Percentiles rank a stretch among this genome's conserved stretches.
Conservation (phyloP, 2,113 vertebrate genomes). For the Mus spicilegus region DNA sequence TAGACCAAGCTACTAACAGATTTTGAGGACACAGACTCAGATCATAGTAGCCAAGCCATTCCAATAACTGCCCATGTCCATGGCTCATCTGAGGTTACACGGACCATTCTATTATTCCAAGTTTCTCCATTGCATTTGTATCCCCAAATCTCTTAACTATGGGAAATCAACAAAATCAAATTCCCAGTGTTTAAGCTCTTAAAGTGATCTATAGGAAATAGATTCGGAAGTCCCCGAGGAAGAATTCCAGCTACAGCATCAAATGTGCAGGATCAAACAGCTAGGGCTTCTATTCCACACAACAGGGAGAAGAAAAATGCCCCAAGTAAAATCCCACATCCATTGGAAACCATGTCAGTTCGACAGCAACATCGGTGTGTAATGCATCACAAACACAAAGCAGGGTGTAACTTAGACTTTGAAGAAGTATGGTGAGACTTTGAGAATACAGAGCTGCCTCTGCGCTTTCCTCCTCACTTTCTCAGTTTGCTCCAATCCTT, state of each 20-base stretch:
- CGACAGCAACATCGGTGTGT: not conserved
- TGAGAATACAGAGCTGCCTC: not conserved
- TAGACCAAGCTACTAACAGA: not conserved
- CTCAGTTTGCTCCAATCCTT: not conserved
- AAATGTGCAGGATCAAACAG: constrained; percentile 34
- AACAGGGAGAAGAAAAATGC: constrained; percentile 53
- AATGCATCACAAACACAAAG: constrained; percentile 55
- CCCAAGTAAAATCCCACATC: constrained; percentile 39
- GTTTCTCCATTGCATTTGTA: not conserved
- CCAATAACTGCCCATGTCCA: not conserved
- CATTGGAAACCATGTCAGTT: constrained; percentile 29
- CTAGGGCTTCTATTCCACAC: not conserved
- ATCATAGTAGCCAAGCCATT: not conserved
- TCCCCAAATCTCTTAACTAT: constrained; percentile 39
- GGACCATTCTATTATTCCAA: constrained; percentile 5
- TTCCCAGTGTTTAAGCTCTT: constrained; percentile 46
- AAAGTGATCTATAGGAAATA: constrained; percentile 41
- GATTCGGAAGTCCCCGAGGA: constrained; percentile 4
- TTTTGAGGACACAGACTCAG: not conserved
- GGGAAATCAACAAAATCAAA: constrained; percentile 42
- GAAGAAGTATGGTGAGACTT: constrained; percentile 23
- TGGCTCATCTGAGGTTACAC: not conserved
- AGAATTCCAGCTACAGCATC: constrained; percentile 41
- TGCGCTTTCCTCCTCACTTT: not conserved
- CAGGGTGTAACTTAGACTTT: constrained; percentile 20